A percentile compares a stretch with the other conserved stretches of the same genome.
Evolutionary conservation across 2,888 invertebrate species (phyloP).

Genomic region (Pachycephus smyrnensis): DNA sequence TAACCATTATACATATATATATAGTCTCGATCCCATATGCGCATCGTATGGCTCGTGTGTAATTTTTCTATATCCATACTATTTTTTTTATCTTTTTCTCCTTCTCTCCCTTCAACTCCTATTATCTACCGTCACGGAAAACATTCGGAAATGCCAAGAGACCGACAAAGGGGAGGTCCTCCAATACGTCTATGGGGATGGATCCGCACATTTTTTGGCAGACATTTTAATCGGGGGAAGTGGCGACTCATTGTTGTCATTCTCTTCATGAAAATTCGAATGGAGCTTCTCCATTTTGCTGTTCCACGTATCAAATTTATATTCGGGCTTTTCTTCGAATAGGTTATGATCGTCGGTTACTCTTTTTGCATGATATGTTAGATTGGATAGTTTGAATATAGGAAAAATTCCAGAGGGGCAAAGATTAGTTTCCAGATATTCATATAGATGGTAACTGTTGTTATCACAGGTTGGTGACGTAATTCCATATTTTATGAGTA

Average conservation of each 20-base stretch:
- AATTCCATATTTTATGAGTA: slow-evolving; percentile 16
- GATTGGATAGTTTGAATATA: background rate
- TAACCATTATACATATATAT: background rate
- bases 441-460: background rate
- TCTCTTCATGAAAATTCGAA: background rate
- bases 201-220: background rate
- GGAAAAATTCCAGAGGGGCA: background rate
- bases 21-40: background rate
- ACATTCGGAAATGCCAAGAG: background rate
- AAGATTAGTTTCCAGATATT: background rate
- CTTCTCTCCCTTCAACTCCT: background rate
- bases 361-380: too few species aligned
- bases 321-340: background rate
- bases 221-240: background rate
- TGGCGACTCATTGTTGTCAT: background rate
- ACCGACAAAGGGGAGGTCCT: background rate
- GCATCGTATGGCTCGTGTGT: background rate
- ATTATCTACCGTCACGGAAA: background rate
- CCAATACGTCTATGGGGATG: background rate
- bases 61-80: background rate
- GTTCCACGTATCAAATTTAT: background rate
- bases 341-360: background rate
- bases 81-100: background rate
- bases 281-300: background rate
- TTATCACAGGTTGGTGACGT: background rate